phyloP scores from a whole-genome alignment of 2,113 vertebrate genomes.

The Copsychus sechellarum region DNA sequence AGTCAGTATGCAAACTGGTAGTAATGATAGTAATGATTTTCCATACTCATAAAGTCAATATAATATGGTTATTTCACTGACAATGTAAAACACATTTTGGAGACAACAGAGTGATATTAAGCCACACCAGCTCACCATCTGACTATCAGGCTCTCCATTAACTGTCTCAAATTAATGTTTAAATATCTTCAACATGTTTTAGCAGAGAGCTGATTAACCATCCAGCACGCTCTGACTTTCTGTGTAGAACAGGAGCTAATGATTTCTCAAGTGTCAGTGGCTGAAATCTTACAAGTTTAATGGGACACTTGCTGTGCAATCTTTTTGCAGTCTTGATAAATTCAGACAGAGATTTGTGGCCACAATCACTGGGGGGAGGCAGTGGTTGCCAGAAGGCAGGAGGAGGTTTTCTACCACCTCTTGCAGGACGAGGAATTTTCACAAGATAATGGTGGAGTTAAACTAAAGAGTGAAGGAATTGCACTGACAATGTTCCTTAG shows the following conservation, averaged over 20 bases:
- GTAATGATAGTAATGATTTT: not conserved
- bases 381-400: not conserved
- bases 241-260: not conserved
- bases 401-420: not conserved
- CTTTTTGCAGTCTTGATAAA: not conserved
- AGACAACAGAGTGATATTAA: not conserved
- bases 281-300: not conserved
- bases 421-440: not conserved
- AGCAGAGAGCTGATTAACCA: not conserved
- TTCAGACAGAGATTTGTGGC: not conserved
- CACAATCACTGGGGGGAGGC: not conserved
- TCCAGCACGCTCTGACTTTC: not conserved
- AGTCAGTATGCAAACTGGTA: not conserved
- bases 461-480: not conserved
- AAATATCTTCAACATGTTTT: not conserved
- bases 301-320: not conserved
- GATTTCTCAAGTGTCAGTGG: not conserved
- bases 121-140: not conserved
- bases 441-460: not conserved
- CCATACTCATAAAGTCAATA: not conserved
- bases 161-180: not conserved
- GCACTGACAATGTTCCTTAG: not conserved
- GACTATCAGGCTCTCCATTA: not conserved
- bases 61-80: not conserved
- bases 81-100: not conserved